Percentiles rank a stretch among this genome's conserved stretches.
Evolutionary conservation across 2,888 invertebrate species (phyloP).

Genomic region (Noctua janthe): DNA sequence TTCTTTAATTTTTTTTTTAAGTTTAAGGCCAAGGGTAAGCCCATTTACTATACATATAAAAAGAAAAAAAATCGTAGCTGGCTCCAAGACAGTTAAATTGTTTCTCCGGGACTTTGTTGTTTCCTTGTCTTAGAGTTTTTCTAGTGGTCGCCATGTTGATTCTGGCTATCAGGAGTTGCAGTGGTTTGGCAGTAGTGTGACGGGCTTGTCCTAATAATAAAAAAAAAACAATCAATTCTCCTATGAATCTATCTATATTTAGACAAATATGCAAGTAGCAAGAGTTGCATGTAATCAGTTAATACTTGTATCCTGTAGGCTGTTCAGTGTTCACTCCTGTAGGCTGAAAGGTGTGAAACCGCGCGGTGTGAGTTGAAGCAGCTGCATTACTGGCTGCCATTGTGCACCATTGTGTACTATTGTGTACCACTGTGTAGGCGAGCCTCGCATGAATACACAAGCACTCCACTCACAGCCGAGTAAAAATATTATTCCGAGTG

Average conservation of each 20-base stretch:
- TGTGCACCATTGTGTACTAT: neutral
- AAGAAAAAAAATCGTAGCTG: too few species aligned
- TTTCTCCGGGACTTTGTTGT: neutral
- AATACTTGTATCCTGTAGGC: neutral
- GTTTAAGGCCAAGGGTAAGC: too few species aligned
- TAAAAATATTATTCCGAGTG: conserved; percentile 42
- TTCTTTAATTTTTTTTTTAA: too few species aligned
- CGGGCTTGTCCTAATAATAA: neutral
- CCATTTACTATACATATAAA: too few species aligned
- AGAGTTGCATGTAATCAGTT: neutral
- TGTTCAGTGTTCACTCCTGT: neutral
- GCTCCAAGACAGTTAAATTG: too few species aligned
- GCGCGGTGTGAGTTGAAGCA: conserved; percentile 3
- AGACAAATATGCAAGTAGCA: neutral
- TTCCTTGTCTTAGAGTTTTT: neutral
- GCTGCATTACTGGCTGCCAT: conserved; percentile 14
- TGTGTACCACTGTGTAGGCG: conserved; percentile 7
- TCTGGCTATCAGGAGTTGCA: neutral
- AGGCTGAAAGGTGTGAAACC: neutral
- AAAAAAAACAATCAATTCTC: neutral
- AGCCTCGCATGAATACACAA: conserved; percentile 42
- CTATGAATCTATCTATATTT: neutral
- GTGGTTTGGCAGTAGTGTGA: neutral
- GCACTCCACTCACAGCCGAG: conserved; percentile 36
- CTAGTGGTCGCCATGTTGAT: neutral